Evolutionary conservation across 2,888 invertebrate species (phyloP), one percentile per base, ranked within the genome.

Genomic region (Eristalinus sepulchralis): DNA sequence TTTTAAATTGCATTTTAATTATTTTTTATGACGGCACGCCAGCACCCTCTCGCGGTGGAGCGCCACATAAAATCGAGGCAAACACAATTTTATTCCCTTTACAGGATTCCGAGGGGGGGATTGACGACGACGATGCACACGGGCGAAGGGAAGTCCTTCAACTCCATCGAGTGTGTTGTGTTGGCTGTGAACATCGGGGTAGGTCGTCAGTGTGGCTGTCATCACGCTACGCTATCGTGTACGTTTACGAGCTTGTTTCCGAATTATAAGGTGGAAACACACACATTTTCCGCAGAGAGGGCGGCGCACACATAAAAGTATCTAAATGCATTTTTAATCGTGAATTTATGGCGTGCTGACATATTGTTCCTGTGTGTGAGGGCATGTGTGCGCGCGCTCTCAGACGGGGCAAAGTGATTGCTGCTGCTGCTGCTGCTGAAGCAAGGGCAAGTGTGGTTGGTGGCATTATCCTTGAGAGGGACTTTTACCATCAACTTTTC

Each of bases 241-340:
- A 73, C 82, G 71, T 80, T 87, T 80, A 83, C 83, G 82, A 87
- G 75, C 75, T 83, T 87, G 79, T 83, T 87, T 78, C 78, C 84
- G 80, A 81, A 83, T 82, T 75, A 84, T 78, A 80, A 82, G 78
- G 83, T 64, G 81, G 82, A 80, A 79, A 86, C 71, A 75, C 70
- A 80, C 68, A 47, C 63, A 57, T 39, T 39, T 39, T 39, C 39
- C 13, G 1, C 39, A n/a, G 2, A 34, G 39, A 27, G 13, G 10
- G 33, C 20, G 24, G 13, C n/a, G 33, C 13, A 24, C 66, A 67
- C 57, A 67, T 72, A 80, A 79, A 85, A 80, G 82, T 78, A 86
- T 86, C 79, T 83, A 83, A 88, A 88, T 88, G 88, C 85, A 88
- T 88, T 88, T 88, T 88, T 88, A 88, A 88, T 88, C 85, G 85